phyloP scores from a whole-genome alignment of 1,140 invertebrate species.

The Drosophila fuyamai region DNA sequence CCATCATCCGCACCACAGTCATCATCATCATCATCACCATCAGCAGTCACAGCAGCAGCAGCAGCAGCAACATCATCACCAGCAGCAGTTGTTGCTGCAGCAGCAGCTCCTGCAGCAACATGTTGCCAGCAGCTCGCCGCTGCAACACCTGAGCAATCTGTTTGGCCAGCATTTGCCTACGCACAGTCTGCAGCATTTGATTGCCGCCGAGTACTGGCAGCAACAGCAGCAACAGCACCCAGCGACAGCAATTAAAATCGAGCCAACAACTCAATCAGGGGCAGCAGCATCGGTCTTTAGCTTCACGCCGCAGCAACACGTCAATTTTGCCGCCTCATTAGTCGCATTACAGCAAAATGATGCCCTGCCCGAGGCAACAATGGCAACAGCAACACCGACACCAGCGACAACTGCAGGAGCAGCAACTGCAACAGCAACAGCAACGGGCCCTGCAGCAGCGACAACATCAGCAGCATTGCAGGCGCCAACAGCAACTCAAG shows the following conservation, averaged over 20 bases:
- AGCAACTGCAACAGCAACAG: constrained; percentile 22
- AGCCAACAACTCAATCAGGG: constrained; percentile 80
- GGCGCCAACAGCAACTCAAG: constrained; percentile 51
- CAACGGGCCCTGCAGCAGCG: constrained; percentile 18
- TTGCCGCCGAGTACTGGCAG: constrained; percentile 75
- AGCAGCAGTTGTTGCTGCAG: constrained; percentile 58
- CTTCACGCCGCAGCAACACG: constrained; percentile 76
- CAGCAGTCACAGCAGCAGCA: constrained; percentile 43
- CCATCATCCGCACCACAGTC: constrained; percentile 63
- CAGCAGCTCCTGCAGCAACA: constrained; percentile 76
- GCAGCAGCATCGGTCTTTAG: constrained; percentile 59
- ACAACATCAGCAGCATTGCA: constrained; percentile 45
- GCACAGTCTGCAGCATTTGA: constrained; percentile 72
- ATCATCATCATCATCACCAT: constrained; percentile 39
- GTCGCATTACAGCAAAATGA: constrained; percentile 80
- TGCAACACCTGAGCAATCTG: constrained; percentile 77
- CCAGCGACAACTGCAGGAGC: constrained; percentile 32
- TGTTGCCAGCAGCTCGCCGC: constrained; percentile 63
- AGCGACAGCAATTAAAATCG: constrained; percentile 71
- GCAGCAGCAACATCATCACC: constrained; percentile 60
- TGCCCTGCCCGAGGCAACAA: constrained; percentile 59
- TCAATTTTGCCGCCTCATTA: constrained; percentile 83
- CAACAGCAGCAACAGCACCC: constrained; percentile 47
- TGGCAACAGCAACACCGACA: constrained; percentile 29
- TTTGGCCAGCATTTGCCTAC: constrained; percentile 80